Percentiles rank a stretch among this genome's conserved stretches.
Evolutionary conservation across 1,140 invertebrate genomes (phyloP).

Genomic region (Lepidurus couesii): DNA sequence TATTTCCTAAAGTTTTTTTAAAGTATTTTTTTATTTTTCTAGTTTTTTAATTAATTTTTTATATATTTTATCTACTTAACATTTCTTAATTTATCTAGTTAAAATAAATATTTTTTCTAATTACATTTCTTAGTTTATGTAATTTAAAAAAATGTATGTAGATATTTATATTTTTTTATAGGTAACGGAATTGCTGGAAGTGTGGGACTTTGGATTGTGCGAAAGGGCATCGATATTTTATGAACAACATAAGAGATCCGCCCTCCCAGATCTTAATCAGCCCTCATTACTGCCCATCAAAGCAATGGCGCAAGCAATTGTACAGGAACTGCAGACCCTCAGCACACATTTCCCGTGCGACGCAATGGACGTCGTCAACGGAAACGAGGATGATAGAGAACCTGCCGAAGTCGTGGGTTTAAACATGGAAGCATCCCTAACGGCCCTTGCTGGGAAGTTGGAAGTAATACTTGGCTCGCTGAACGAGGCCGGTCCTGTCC

Average conservation of each 20-base stretch:
- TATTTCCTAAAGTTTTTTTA: no score
- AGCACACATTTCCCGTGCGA: neutral
- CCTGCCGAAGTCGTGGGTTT: conserved; percentile 81
- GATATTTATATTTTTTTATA: neutral
- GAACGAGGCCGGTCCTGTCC: neutral
- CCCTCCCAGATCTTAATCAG: conserved; percentile 6
- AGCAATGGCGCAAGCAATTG: conserved; percentile 30
- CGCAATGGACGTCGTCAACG: conserved; percentile 50
- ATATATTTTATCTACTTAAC: no score
- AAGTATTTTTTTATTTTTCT: no score
- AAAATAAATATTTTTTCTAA: no score
- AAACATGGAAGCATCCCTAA: conserved; percentile 70
- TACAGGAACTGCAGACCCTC: neutral
- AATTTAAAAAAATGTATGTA: no score
- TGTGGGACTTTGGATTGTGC: conserved; percentile 75
- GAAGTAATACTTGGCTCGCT: neutral
- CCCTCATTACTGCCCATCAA: conserved; percentile 27
- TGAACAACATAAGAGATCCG: conserved; percentile 57
- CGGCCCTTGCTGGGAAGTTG: conserved; percentile 28
- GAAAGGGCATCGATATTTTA: conserved; percentile 76
- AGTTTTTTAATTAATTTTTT: no score
- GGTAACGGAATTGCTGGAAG: conserved; percentile 52
- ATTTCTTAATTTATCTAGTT: no score
- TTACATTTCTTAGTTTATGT: no score
- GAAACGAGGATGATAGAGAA: conserved; percentile 63